Evolutionary conservation across 2,888 invertebrate species (phyloP).

Genomic region (Scaptomyza reducta): DNA sequence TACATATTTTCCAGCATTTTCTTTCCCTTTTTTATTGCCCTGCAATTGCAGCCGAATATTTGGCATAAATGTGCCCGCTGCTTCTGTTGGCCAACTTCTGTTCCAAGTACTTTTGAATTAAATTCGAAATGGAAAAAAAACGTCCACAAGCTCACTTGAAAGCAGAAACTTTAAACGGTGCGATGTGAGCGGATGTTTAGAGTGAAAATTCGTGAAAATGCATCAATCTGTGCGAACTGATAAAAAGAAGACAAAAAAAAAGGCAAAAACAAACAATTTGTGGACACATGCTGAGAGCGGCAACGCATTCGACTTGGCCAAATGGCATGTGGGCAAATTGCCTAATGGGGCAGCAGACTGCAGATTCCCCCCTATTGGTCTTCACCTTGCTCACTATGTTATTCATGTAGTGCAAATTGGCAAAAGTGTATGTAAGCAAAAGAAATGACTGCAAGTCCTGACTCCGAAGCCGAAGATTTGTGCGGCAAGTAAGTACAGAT

Average conservation of each 20-base stretch:
- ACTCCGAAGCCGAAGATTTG: constrained; percentile 44
- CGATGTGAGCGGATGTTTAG: constrained; percentile 49
- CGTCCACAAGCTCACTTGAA: constrained; percentile 39
- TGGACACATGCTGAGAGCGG: constrained; percentile 31
- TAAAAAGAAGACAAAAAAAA: constrained; percentile 9
- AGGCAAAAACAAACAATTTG: constrained; percentile 31
- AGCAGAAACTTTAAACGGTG: constrained; percentile 44
- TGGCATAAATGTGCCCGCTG: constrained; percentile 32
- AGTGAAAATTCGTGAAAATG: constrained; percentile 21
- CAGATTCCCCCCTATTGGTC: background rate
- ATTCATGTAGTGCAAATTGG: constrained; percentile 78
- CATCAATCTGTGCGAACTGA: constrained; percentile 44
- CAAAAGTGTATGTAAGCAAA: constrained; percentile 54
- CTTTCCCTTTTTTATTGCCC: constrained; percentile 17
- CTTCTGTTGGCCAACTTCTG: background rate
- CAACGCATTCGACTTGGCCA: constrained; percentile 41
- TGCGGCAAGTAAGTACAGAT: constrained; percentile 6
- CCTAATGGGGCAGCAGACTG: constrained; percentile 68
- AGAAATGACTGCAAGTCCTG: constrained; percentile 37
- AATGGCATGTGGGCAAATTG: constrained; percentile 69
- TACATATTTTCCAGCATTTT: constrained; percentile 4
- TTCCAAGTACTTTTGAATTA: constrained; percentile 7
- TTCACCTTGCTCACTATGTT: constrained; percentile 36
- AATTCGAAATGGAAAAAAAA: constrained; percentile 35
- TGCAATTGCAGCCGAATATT: constrained; percentile 26